phyloP scores from a whole-genome alignment of 2,113 vertebrate species.

The Hucho hucho region DNA sequence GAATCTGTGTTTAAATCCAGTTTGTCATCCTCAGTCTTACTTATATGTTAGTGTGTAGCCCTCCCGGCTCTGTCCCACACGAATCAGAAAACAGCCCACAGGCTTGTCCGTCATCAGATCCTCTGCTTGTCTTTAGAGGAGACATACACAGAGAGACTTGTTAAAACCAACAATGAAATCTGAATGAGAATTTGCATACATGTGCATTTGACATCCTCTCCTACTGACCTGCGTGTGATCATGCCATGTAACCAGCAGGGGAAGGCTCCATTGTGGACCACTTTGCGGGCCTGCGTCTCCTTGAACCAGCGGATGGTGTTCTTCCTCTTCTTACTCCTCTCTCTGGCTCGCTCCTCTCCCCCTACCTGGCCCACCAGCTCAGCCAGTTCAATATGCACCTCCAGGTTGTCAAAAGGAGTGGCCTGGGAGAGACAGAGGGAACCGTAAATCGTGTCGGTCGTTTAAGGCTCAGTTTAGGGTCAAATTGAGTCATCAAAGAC shows the following conservation, averaged over 20 bases:
- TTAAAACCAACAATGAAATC: neutral
- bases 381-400: conserved; percentile 35
- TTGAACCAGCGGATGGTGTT: conserved; percentile 76
- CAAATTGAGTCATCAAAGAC: too few species aligned
- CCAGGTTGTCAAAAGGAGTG: conserved; percentile 74
- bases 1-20: neutral
- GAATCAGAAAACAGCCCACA: conserved; percentile 78
- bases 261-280: conserved; percentile 68
- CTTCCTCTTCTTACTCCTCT: conserved; percentile 61
- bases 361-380: conserved; percentile 13
- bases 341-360: conserved; percentile 47
- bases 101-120: conserved; percentile 73
- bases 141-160: conserved; percentile 8
- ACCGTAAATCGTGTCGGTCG: neutral
- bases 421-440: conserved; percentile 48
- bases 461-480: neutral
- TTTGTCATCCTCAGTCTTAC: conserved; percentile 41
- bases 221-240: conserved; percentile 71
- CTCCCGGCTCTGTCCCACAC: conserved; percentile 80
- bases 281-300: conserved; percentile 73
- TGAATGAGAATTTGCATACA: too few species aligned
- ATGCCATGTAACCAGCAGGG: conserved; percentile 79
- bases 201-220: neutral
- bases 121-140: conserved; percentile 75
- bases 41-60: conserved; percentile 80